Percentiles rank a stretch among this genome's conserved stretches.
Conservation (phyloP, 2,888 invertebrate genomes). For the Lasioglossum pauxillum region DNA sequence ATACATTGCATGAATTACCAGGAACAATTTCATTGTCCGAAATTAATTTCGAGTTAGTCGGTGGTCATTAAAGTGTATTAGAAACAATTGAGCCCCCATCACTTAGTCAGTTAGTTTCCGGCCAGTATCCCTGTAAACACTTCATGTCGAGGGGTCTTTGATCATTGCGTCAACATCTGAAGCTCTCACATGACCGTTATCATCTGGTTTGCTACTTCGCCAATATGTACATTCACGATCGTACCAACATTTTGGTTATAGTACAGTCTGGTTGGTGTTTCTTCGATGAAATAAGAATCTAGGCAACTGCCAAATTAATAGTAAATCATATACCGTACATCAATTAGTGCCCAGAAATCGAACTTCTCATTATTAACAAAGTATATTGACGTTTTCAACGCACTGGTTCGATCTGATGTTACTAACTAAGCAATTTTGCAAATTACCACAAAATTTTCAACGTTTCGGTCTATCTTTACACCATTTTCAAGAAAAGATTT, state of each 20-base stretch:
- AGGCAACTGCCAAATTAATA: not conserved
- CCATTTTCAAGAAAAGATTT: too few relatives aligned
- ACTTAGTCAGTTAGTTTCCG: slow-evolving; percentile 15
- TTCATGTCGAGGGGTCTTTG: slow-evolving; percentile 9
- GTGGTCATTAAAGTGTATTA: not conserved
- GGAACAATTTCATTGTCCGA: not conserved
- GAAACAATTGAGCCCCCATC: slow-evolving; percentile 12
- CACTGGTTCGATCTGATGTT: too few relatives aligned
- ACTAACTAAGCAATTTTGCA: too few relatives aligned
- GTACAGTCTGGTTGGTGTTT: not conserved
- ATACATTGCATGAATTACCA: not conserved
- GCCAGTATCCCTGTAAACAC: slow-evolving; percentile 2
- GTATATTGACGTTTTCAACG: too few relatives aligned
- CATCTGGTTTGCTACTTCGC: slow-evolving; percentile 1
- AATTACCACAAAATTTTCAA: too few relatives aligned
- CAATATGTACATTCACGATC: not conserved
- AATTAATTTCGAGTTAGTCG: not conserved
- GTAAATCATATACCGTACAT: not conserved
- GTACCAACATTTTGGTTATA: not conserved
- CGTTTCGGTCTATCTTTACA: too few relatives aligned
- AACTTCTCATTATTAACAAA: not conserved
- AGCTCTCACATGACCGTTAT: slow-evolving; percentile 11
- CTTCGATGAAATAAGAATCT: not conserved
- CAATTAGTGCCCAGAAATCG: not conserved
- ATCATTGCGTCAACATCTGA: slow-evolving; percentile 14